Conservation (phyloP, 2,113 vertebrate genomes). For the rabbit (Oryctolagus cuniculus) region DNA sequence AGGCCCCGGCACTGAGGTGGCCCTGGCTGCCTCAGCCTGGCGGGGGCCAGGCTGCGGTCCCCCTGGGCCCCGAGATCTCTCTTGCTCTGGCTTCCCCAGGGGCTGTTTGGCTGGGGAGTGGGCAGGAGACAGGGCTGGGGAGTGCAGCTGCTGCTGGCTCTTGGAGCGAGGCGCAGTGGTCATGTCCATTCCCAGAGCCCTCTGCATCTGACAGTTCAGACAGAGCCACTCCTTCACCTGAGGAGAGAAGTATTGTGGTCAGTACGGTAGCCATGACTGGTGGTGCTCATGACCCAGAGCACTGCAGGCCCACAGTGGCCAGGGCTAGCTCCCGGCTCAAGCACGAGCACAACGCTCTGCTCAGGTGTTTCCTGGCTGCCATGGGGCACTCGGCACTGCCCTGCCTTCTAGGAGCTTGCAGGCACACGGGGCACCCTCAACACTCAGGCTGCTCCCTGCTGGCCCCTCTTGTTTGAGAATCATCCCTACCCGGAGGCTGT, state of each 20-base stretch:
- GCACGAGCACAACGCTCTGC: neutral
- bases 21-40: conserved; percentile 82
- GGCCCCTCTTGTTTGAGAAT: neutral
- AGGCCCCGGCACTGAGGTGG: conserved; percentile 86
- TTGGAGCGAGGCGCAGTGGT: conserved; percentile 97
- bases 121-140: conserved; percentile 90
- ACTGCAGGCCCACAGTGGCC: neutral
- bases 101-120: conserved; percentile 91
- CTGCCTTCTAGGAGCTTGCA: neutral
- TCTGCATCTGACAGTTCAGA: conserved; percentile 99
- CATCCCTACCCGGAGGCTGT: neutral
- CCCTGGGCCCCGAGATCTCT: conserved; percentile 72
- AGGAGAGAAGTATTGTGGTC: conserved; percentile 72
- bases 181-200: conserved; percentile 99
- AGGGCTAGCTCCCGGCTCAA: neutral
- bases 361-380: neutral
- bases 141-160: conserved; percentile 98
- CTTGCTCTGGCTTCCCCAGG: conserved; percentile 80
- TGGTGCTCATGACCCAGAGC: neutral
- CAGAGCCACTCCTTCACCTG: conserved; percentile 99
- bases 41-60: conserved; percentile 66
- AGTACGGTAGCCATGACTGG: neutral
- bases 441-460: neutral
- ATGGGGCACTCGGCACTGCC: neutral
- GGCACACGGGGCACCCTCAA: neutral